Conservation (phyloP, 2,888 invertebrate species). For the Autographa pulchrina region DNA sequence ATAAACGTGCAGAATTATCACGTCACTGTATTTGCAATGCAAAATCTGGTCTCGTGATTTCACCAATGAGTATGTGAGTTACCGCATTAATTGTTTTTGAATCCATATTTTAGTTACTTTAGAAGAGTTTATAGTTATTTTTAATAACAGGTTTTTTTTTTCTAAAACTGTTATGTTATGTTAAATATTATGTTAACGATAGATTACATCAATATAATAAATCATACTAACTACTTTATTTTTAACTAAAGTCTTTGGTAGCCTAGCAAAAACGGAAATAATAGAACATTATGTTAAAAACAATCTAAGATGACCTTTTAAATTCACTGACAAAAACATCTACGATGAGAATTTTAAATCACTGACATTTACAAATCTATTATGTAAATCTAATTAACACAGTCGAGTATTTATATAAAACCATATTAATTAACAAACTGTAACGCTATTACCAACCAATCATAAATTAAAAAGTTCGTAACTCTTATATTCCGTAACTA, state of each 20-base stretch:
- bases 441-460: conserved; percentile 69
- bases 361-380: not conserved
- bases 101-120: not conserved
- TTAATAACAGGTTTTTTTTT: not conserved
- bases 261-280: too few relatives aligned
- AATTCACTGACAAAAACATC: too few relatives aligned
- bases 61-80: not conserved
- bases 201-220: too few relatives aligned
- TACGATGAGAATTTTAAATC: too few relatives aligned
- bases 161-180: too few relatives aligned
- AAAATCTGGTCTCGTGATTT: conserved; percentile 9
- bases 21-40: conserved; percentile 23
- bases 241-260: too few relatives aligned
- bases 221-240: too few relatives aligned
- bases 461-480: conserved; percentile 69
- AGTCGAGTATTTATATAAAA: conserved; percentile 59
- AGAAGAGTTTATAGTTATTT: not conserved
- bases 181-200: too few relatives aligned
- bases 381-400: conserved; percentile 39
- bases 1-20: conserved; percentile 35
- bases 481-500: conserved; percentile 62
- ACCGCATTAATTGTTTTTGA: not conserved
- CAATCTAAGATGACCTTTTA: too few relatives aligned
- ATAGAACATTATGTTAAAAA: too few relatives aligned
- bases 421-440: conserved; percentile 59